Evolutionary conservation across 2,888 invertebrate species (phyloP).

Genomic region (Dasysyrphus albostriatus): DNA sequence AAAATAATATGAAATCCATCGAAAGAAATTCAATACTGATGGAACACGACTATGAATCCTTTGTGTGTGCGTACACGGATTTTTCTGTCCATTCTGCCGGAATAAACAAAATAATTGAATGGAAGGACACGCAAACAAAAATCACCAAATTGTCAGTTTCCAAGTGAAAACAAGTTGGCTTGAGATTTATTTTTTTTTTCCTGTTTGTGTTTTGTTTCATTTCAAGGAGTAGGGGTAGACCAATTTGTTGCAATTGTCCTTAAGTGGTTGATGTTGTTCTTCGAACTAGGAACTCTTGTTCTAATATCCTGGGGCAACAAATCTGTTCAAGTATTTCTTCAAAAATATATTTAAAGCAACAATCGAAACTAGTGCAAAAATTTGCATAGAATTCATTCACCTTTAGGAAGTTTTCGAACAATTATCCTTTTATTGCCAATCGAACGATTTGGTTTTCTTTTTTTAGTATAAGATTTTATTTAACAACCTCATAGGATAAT

Average conservation of each 20-base stretch:
- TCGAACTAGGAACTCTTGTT: slow-evolving; percentile 1
- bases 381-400: slow-evolving; percentile 60
- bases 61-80: not conserved
- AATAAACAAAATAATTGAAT: slow-evolving; percentile 73
- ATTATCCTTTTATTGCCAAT: slow-evolving; percentile 65
- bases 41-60: not conserved
- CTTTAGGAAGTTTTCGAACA: slow-evolving; percentile 47
- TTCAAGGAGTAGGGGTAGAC: slow-evolving; percentile 13
- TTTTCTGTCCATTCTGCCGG: slow-evolving; percentile 41
- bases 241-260: slow-evolving; percentile 60
- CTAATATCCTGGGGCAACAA: slow-evolving; percentile 54
- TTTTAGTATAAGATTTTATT: not conserved
- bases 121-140: slow-evolving; percentile 68
- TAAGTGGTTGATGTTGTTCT: slow-evolving; percentile 33
- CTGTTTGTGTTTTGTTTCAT: not conserved
- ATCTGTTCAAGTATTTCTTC: slow-evolving; percentile 32
- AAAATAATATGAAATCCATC: slow-evolving; percentile 41
- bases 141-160: slow-evolving; percentile 66
- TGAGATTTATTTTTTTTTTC: not conserved
- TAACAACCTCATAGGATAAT: slow-evolving; percentile 18
- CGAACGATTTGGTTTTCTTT: slow-evolving; percentile 19
- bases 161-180: slow-evolving; percentile 28
- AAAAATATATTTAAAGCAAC: not conserved
- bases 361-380: slow-evolving; percentile 54
- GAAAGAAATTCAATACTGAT: slow-evolving; percentile 47